A percentile compares a stretch with the other conserved stretches of the same genome.
These are phyloP conservation scores for Muscicapa adusta DNA, from an alignment of 2,113 vertebrate species.

Conservation along the genomic window DNA sequence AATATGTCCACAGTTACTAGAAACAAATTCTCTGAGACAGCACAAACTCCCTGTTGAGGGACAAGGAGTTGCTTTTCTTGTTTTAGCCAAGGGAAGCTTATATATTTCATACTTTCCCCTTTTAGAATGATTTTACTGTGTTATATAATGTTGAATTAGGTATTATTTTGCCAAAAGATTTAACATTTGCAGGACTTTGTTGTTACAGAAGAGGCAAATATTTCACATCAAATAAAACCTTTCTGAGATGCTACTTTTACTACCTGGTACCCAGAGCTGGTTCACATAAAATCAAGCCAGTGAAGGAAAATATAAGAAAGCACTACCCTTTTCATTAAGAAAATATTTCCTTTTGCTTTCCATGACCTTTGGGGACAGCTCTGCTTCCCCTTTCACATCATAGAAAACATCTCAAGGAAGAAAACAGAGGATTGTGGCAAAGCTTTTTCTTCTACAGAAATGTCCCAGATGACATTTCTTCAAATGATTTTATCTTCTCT, in stretches of 20 bases:
- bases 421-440: neutral
- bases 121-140: neutral
- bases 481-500: neutral
- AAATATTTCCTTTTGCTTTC: slow-evolving; percentile 6
- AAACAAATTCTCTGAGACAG: neutral
- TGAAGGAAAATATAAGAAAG: neutral
- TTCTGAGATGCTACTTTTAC: neutral
- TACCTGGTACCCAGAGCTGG: neutral
- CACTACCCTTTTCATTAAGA: neutral
- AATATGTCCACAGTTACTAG: neutral
- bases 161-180: neutral
- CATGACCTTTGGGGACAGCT: neutral
- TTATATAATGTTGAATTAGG: neutral
- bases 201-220: neutral
- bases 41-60: neutral
- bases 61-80: neutral
- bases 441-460: neutral
- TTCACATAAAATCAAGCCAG: neutral
- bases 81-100: neutral
- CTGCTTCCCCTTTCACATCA: neutral
- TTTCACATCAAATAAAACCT: neutral
- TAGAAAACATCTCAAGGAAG: neutral
- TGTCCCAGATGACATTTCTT: neutral
- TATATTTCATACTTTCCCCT: neutral
- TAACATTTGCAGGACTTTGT: neutral